phyloP scores from a whole-genome alignment of 2,797 vertebrate genomes.

The Syngnathus rostellatus region DNA sequence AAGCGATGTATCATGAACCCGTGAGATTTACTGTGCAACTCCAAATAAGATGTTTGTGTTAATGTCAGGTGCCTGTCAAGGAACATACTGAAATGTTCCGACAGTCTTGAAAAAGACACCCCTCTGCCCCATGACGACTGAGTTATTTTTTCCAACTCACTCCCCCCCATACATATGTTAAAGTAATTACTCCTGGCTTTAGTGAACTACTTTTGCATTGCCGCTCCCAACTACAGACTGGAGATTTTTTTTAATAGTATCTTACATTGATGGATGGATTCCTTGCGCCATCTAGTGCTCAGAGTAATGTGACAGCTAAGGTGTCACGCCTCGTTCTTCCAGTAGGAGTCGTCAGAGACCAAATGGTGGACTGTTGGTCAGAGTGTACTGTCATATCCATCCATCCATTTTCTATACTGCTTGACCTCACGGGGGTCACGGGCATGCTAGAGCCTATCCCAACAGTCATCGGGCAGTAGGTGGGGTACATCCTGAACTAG shows the following conservation, averaged over 20 bases:
- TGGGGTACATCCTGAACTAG: too few relatives aligned
- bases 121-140: background rate
- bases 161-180: background rate
- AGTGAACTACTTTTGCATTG: background rate
- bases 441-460: too few relatives aligned
- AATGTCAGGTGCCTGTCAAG: too few relatives aligned
- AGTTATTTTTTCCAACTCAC: too few relatives aligned
- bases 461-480: too few relatives aligned
- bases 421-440: too few relatives aligned
- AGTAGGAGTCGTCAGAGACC: conserved; percentile 34
- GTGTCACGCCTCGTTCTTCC: conserved; percentile 9
- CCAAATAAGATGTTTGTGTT: too few relatives aligned
- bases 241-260: too few relatives aligned
- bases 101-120: background rate
- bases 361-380: background rate
- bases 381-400: background rate
- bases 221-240: background rate
- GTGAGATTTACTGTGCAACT: too few relatives aligned
- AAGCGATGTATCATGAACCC: too few relatives aligned
- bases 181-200: background rate
- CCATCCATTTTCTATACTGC: background rate
- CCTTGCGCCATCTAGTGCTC: conserved; percentile 37
- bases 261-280: background rate
- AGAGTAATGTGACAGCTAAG: background rate
- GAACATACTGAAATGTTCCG: background rate